Base-by-base conservation (phyloP, 2,797 vertebrate species). In the Tadarida brasiliensis region DNA sequence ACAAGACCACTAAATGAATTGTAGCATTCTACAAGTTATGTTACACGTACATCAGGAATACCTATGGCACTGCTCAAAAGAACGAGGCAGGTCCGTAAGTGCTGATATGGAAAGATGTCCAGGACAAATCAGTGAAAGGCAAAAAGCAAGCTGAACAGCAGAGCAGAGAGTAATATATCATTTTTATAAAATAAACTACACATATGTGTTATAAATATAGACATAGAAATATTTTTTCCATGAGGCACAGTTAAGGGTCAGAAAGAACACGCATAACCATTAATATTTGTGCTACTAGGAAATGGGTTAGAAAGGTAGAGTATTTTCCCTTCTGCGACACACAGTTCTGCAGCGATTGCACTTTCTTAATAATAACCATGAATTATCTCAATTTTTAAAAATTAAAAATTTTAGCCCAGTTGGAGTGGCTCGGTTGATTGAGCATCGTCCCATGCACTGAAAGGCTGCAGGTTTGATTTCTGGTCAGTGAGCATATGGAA, bases 311-410 rank as follows among this genome's bases (percentile, higher is more conserved):
- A 22, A 44, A 91, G 14, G 24, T 10, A 78, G 20, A 77, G 56
- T 5, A 78, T 20, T 26, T 70, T 78, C 28, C 44, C 59, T 86
- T 57, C n/a, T 73, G 73, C 44, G 76, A 90, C 73, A 88, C 17
- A 49, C 35, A 20, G 44, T 33, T 76, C 94, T 76, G 3, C 22
- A 73, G 15, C n/a, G 8, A 81, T 57, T 57, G 30, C 83, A 49
- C 57, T 83, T 86, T 91, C 71, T 94, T 87, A 39, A 47, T 78
- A 91, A 56, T 83, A 76, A 93, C 19, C 39, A 74, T 8, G 17
- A 12, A 57, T 74, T 81, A 80, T 57, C 84, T 84, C 90, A 63
- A 30, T 57, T 94, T 82, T 92, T 39, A 67, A 94, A 92, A 83
- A 57, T 88, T 74, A 67, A 80, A 80, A 70, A n/a, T 10, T 57